Conservation (phyloP, 1,140 invertebrate genomes). For the Cecropterus lyciades region DNA sequence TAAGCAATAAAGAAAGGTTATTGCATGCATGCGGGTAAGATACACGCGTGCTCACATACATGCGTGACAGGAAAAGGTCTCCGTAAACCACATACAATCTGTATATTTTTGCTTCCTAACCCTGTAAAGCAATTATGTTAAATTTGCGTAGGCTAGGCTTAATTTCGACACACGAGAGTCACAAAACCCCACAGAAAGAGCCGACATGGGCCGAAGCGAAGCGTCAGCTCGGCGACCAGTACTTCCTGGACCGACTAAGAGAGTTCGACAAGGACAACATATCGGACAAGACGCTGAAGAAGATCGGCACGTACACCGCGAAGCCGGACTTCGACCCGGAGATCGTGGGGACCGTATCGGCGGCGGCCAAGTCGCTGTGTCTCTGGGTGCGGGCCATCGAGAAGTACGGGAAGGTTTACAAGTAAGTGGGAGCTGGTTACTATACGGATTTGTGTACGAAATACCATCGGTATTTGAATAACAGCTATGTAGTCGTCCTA, state of each 20-base stretch:
- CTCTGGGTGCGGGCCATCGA: conserved; percentile 96
- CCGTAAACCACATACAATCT: too few relatives aligned
- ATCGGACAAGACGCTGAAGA: conserved; percentile 90
- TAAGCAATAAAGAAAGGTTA: too few relatives aligned
- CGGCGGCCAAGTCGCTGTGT: conserved; percentile 93
- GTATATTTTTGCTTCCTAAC: too few relatives aligned
- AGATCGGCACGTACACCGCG: conserved; percentile 90
- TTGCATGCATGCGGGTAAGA: too few relatives aligned
- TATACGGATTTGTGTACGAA: too few relatives aligned
- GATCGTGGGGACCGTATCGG: conserved; percentile 91
- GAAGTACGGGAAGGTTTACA: conserved; percentile 94
- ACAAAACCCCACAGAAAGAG: conserved; percentile 83
- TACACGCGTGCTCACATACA: too few relatives aligned
- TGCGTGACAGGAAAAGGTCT: too few relatives aligned
- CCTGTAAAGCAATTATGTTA: too few relatives aligned
- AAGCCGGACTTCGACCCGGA: conserved; percentile 94
- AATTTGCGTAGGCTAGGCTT: too few relatives aligned
- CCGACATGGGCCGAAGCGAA: conserved; percentile 94
- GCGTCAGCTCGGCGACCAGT: conserved; percentile 91
- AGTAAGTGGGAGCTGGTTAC: conserved; percentile 84
- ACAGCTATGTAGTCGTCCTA: too few relatives aligned
- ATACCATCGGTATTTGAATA: too few relatives aligned
- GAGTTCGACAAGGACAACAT: conserved; percentile 96
- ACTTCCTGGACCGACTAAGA: conserved; percentile 90
- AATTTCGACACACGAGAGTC: too few relatives aligned